These are phyloP conservation scores for Apodemus speciosus DNA, from an alignment of 2,113 vertebrate genomes.

Conservation along the genomic window DNA sequence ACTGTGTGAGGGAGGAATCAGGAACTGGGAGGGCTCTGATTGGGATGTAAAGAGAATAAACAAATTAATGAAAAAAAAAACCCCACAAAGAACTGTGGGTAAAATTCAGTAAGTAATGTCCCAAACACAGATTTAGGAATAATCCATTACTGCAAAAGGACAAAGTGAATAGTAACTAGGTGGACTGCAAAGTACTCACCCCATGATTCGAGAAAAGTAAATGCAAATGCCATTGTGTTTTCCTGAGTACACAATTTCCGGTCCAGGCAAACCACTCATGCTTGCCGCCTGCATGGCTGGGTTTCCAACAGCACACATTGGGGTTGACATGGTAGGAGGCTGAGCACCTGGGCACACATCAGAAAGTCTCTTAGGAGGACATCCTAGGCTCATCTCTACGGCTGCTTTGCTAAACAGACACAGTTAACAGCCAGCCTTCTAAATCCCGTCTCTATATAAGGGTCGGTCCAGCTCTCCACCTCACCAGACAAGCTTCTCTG, in stretches of 20 bases:
- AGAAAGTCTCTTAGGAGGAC: background rate
- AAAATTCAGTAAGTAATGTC: constrained; percentile 46
- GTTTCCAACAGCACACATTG: constrained; percentile 82
- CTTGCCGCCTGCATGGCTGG: constrained; percentile 80
- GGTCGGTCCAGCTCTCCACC: background rate
- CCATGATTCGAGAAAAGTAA: constrained; percentile 96
- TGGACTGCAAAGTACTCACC: constrained; percentile 85
- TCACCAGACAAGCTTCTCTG: background rate
- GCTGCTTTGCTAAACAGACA: background rate
- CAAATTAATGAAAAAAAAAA: no score
- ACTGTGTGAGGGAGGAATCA: no score
- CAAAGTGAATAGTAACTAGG: background rate
- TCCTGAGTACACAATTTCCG: constrained; percentile 97
- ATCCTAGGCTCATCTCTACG: background rate
- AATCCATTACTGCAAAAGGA: background rate
- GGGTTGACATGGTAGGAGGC: constrained; percentile 86
- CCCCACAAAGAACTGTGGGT: background rate
- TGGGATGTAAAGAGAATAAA: no score
- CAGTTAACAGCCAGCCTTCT: background rate
- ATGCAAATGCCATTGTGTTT: constrained; percentile 97
- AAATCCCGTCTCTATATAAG: background rate
- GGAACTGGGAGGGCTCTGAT: no score
- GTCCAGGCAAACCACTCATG: constrained; percentile 88
- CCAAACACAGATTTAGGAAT: constrained; percentile 43
- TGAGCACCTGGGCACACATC: constrained; percentile 84